A percentile compares a stretch with the other conserved stretches of the same genome.
These are phyloP conservation scores for Drosophila picticornis DNA, from an alignment of 2,888 invertebrate genomes.

Conservation along the genomic window DNA sequence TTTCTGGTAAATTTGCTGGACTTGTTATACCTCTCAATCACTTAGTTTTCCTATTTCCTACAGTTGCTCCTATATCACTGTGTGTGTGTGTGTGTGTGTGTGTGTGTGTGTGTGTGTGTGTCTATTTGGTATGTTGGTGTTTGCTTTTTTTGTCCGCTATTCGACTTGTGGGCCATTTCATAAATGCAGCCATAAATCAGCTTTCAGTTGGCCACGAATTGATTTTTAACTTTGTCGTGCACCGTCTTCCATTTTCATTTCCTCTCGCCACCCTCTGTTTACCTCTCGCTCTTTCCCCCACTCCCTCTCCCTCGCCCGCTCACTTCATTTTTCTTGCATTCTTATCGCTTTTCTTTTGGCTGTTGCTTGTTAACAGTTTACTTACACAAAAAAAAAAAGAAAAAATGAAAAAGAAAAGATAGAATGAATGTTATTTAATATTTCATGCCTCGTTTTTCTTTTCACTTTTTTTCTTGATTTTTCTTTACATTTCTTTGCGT, in stretches of 20 bases:
- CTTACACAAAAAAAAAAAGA: constrained; percentile 11
- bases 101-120: constrained; percentile 14
- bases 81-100: constrained; percentile 17
- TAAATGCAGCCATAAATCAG: constrained; percentile 82
- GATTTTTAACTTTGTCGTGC: constrained; percentile 78
- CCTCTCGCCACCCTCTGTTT: constrained; percentile 38
- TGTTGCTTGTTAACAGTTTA: constrained; percentile 68
- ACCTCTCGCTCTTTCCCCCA: not conserved
- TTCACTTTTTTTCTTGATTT: constrained; percentile 13
- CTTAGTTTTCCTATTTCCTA: constrained; percentile 82
- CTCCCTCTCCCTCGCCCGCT: not conserved
- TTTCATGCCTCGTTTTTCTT: constrained; percentile 56
- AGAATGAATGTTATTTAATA: constrained; percentile 67
- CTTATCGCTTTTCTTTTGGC: constrained; percentile 73
- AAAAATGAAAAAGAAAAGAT: constrained; percentile 4
- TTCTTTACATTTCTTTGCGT: constrained; percentile 15
- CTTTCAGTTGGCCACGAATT: constrained; percentile 79
- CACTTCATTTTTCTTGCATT: constrained; percentile 31
- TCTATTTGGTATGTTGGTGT: constrained; percentile 19
- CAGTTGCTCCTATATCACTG: constrained; percentile 31
- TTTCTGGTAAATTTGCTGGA: constrained; percentile 84
- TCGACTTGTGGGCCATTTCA: constrained; percentile 62
- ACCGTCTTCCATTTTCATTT: constrained; percentile 69
- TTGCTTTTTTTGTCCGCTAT: constrained; percentile 48
- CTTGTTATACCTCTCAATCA: constrained; percentile 84